Base-by-base conservation (phyloP, 2,888 invertebrate species). In the Lasioglossum zephyrum region DNA sequence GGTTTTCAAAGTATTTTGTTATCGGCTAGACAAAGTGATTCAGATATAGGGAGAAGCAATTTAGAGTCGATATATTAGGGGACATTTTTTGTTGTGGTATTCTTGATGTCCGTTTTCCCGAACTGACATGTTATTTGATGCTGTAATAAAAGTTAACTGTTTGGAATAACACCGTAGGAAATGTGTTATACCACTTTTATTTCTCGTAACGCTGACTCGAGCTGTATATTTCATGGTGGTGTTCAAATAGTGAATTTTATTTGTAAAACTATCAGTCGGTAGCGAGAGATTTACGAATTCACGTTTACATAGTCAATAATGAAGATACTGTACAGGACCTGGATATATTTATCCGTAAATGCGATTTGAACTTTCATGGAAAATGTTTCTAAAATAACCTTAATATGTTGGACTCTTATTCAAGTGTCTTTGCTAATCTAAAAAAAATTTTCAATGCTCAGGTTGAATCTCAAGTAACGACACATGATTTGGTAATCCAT, bases 131-230 rank as follows among this genome's bases (percentile, higher is more conserved):
- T 36, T 36, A 18, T 66, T 66, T 36, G 18, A 36, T 3, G 36
- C 53, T 16, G 66, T 36, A 66, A 66, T 66, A 66, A 66, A 66
- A 66, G 66, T 66, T 36, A 66, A 66, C 66, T 66, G 66, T 31
- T 66, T 22, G 66, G 36, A 66, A 36, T 66, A 66, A 36, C 66
- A 66, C 3, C 22, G 36, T 22, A 69, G 41, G 31, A 41, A 9
- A 16, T 57, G 13, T 18, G 39, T 44, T 31, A 18, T 16, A 22
- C 44, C 44, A 11, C 31, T 31, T 44, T 36, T 41, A 22, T 44
- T 63, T 36, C 73, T 77, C 41, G 26, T 5, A 8, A 44, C 39
- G 60, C 16, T 36, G 73, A 31, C 66, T 36, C 36, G 18, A 66
- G 22, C 66, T 36, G 36, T 66, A 22, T 66, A 66, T 66, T 36